Evolutionary conservation across 2,888 invertebrate species (phyloP), one percentile per base, ranked within the genome.

Genomic region (Notodonta ziczac): DNA sequence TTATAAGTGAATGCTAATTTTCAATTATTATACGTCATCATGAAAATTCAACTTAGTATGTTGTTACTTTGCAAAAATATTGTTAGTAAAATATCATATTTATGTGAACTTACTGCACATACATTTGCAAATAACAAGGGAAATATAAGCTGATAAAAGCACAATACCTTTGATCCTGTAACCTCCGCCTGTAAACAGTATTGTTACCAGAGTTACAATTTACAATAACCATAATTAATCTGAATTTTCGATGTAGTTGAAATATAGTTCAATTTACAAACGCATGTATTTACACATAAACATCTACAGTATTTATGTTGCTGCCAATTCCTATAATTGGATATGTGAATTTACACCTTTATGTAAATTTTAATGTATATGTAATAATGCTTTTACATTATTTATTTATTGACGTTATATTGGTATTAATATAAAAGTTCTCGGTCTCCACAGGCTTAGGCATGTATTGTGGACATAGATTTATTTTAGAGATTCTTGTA

Each of bases 371-470:
- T 50, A 70, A 75, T 71, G 69, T 65, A 76, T 79, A 76, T 78
- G 81, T 85, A 85, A 83, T 80, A 83, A 83, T 83, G 83, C 84
- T 87, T 87, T 84, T 87, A 85, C 82, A 87, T 84, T 82, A 89
- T 88, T 85, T 88, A 89, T 89, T 89, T 89, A 89, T 89, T 89
- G 85, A 86, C 84, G 87, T 86, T 88, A 87, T 83, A 85, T 84
- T 86, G 84, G 80, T 84, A 85, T 81, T 82, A 81, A 82, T 84
- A 82, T 85, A 81, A 81, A 76, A 77, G 75, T 68, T 63, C 67
- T 66, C 83, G 80, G 78, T 80, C 79, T 76, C 81, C 76, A 82
- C 73, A 65, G 42, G 16, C 44, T 12, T 12, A 65, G 40, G 7
- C 39, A 24, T 60, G 61, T 69, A 66, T 62, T 66, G 62, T 71